Conservation (phyloP, 2,113 vertebrate genomes). For the Paramisgurnus dabryanus region DNA sequence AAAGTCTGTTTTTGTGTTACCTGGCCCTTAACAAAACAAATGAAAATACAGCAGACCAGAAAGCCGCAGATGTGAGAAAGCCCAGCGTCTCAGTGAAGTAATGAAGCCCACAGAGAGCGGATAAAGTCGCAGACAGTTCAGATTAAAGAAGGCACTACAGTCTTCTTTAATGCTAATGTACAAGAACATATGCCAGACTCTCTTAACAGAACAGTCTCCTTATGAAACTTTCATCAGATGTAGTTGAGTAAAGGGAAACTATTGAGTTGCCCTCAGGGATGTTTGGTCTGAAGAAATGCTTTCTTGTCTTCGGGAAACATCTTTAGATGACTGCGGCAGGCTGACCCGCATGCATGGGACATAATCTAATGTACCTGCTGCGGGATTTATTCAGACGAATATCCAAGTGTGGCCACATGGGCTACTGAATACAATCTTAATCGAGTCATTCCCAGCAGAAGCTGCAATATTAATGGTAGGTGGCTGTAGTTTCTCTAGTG, state of each 20-base stretch:
- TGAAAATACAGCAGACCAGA: background rate
- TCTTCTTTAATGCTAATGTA: conserved; percentile 52
- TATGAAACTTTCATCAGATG: conserved; percentile 70
- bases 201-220: conserved; percentile 67
- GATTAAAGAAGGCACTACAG: conserved; percentile 25
- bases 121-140: conserved; percentile 41
- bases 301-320: conserved; percentile 48
- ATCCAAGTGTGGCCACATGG: conserved; percentile 64
- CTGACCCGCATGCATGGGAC: conserved; percentile 56
- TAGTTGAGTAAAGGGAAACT: conserved; percentile 73
- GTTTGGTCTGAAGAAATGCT: conserved; percentile 62
- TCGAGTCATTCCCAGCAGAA: conserved; percentile 61
- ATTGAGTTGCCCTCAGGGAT: conserved; percentile 65
- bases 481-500: conserved; percentile 51
- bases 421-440: conserved; percentile 64
- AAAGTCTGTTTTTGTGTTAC: conserved; percentile 7
- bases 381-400: conserved; percentile 64
- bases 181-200: conserved; percentile 63
- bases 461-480: conserved; percentile 75
- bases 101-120: conserved; percentile 29
- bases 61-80: background rate
- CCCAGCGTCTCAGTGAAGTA: background rate
- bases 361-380: conserved; percentile 62
- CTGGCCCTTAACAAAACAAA: background rate
- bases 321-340: conserved; percentile 38